Percentiles rank a stretch among this genome's conserved stretches.
These are phyloP conservation scores for Eulacestoma nigropectus DNA, from an alignment of 2,113 vertebrate species.

Conservation along the genomic window DNA sequence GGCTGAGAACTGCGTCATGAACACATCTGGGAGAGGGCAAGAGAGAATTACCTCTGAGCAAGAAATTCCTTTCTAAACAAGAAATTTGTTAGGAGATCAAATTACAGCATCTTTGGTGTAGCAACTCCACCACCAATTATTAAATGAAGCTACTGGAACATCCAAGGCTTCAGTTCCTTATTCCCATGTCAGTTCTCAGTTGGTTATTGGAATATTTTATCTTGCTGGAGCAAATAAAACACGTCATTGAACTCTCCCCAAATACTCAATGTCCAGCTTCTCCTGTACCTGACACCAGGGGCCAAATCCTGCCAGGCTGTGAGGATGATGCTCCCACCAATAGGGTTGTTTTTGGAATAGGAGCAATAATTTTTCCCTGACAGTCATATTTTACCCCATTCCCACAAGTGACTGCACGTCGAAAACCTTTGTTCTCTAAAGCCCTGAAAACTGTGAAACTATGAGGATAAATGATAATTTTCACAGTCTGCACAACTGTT, in stretches of 20 bases:
- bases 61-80: not conserved
- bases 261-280: not conserved
- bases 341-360: not conserved
- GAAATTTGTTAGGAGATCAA: not conserved
- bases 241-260: not conserved
- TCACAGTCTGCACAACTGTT: not conserved
- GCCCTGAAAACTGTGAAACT: not conserved
- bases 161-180: not conserved
- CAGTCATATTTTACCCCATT: not conserved
- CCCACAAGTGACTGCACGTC: not conserved
- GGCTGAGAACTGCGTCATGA: slow-evolving; percentile 98
- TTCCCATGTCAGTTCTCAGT: not conserved
- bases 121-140: not conserved
- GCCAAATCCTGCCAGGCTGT: not conserved
- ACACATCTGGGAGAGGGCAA: slow-evolving; percentile 83
- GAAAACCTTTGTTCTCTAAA: not conserved
- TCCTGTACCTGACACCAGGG: not conserved
- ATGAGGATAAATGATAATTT: not conserved
- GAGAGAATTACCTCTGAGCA: not conserved
- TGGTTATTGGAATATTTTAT: not conserved
- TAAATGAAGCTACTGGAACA: not conserved
- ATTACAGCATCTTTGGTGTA: not conserved
- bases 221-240: not conserved
- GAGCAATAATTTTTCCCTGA: not conserved
- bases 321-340: not conserved